These are phyloP conservation scores for Petrocephalus schoutedeni DNA, from an alignment of 2,797 vertebrate genomes.

Conservation along the genomic window DNA sequence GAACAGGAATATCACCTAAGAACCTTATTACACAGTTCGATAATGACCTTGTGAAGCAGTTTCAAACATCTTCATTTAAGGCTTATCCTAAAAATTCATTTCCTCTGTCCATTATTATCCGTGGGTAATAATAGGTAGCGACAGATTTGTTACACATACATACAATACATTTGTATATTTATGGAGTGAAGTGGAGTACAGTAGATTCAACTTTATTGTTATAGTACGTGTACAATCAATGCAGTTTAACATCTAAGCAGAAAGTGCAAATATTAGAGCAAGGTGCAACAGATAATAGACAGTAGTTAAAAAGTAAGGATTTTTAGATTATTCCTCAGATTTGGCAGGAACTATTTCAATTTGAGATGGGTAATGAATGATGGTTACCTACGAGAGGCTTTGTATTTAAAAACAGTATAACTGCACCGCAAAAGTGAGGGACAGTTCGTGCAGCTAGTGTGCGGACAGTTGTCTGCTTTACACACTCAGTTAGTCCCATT, in stretches of 20 bases:
- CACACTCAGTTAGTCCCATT: background rate
- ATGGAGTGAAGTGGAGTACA: background rate
- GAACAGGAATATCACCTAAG: background rate
- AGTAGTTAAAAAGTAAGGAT: background rate
- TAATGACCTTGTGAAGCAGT: background rate
- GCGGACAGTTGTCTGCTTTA: background rate
- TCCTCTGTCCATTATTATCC: background rate
- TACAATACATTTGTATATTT: background rate
- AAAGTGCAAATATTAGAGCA: too few species aligned
- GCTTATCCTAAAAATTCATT: background rate
- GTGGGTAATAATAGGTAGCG: background rate
- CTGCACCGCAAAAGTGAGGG: background rate
- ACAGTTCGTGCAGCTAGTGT: background rate
- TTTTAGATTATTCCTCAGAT: background rate
- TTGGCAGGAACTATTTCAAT: background rate
- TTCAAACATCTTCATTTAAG: background rate
- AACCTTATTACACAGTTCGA: background rate
- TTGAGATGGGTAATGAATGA: background rate
- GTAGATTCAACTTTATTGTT: too few species aligned
- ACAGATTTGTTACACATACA: background rate
- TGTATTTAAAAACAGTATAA: background rate
- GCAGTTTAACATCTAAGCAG: too few species aligned
- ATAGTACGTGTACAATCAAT: too few species aligned
- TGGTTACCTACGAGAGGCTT: background rate
- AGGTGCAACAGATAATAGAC: too few species aligned